A percentile compares a stretch with the other conserved stretches of the same genome.
phyloP scores from a whole-genome alignment of 1,140 invertebrate species.

The Paralvinella palmiformis region DNA sequence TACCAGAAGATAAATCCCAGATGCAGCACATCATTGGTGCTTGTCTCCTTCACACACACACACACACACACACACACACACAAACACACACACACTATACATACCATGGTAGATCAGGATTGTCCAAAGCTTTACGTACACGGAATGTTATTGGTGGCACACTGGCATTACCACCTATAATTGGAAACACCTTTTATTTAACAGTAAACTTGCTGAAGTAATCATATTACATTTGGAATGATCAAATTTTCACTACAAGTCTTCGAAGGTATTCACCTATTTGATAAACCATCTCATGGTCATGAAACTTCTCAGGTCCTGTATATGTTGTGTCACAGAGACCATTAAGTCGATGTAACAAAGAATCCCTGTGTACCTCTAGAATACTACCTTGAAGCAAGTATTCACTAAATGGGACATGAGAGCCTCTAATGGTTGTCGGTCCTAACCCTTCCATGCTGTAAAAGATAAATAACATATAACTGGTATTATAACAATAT shows the following conservation, averaged over 20 bases:
- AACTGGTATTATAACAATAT: too few relatives aligned
- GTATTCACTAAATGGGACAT: too few relatives aligned
- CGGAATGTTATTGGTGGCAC: constrained; percentile 29
- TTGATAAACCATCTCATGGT: constrained; percentile 61
- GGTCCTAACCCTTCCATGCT: too few relatives aligned
- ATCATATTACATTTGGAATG: background rate
- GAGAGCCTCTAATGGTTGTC: too few relatives aligned
- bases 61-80: too few relatives aligned
- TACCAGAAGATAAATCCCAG: too few relatives aligned
- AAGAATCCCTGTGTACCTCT: constrained; percentile 84
- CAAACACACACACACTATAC: too few relatives aligned
- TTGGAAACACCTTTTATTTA: background rate
- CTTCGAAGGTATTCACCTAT: constrained; percentile 40
- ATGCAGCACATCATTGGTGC: too few relatives aligned
- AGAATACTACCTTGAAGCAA: constrained; percentile 84
- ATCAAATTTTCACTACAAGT: background rate
- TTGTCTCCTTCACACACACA: too few relatives aligned
- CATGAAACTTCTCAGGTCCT: constrained; percentile 77
- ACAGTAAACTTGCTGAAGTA: background rate
- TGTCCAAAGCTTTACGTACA: constrained; percentile 38
- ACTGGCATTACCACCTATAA: too few relatives aligned
- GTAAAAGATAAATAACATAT: too few relatives aligned
- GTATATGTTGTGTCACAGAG: constrained; percentile 89
- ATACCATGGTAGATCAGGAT: constrained; percentile 42
- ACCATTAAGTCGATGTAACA: constrained; percentile 82